phyloP scores from a whole-genome alignment of 2,113 vertebrate species.

The Rhinoderma darwinii region DNA sequence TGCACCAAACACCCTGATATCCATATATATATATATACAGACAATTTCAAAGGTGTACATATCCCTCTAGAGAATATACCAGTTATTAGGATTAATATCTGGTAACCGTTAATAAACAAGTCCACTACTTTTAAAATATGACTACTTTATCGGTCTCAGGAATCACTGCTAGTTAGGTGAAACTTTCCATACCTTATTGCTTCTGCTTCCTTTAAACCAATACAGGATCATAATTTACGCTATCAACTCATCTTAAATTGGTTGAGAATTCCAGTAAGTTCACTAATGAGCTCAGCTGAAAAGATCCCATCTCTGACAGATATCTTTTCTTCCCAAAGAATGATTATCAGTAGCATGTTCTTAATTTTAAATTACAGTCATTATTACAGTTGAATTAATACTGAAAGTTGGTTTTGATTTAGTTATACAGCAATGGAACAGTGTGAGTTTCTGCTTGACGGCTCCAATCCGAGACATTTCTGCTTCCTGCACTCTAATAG shows the following conservation, averaged over 20 bases:
- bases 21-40: too few relatives aligned
- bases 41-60: too few relatives aligned
- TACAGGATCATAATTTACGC: slow-evolving; percentile 66
- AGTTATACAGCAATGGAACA: slow-evolving; percentile 55
- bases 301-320: slow-evolving; percentile 63
- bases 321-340: slow-evolving; percentile 65
- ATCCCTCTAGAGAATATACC: too few relatives aligned
- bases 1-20: too few relatives aligned
- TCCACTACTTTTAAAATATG: not conserved
- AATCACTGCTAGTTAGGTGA: not conserved
- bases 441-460: slow-evolving; percentile 56
- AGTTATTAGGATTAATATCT: not conserved
- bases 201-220: slow-evolving; percentile 23
- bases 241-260: slow-evolving; percentile 67
- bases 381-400: slow-evolving; percentile 65
- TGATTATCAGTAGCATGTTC: slow-evolving; percentile 63
- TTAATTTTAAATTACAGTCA: slow-evolving; percentile 66
- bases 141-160: not conserved
- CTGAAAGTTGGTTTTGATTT: slow-evolving; percentile 57
- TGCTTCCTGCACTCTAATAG: slow-evolving; percentile 42
- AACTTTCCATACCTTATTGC: slow-evolving; percentile 1
- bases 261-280: slow-evolving; percentile 66
- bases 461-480: slow-evolving; percentile 37
- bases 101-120: not conserved
- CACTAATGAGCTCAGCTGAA: slow-evolving; percentile 69